phyloP scores from a whole-genome alignment of 2,888 invertebrate genomes.

The Macrophya annulata region DNA sequence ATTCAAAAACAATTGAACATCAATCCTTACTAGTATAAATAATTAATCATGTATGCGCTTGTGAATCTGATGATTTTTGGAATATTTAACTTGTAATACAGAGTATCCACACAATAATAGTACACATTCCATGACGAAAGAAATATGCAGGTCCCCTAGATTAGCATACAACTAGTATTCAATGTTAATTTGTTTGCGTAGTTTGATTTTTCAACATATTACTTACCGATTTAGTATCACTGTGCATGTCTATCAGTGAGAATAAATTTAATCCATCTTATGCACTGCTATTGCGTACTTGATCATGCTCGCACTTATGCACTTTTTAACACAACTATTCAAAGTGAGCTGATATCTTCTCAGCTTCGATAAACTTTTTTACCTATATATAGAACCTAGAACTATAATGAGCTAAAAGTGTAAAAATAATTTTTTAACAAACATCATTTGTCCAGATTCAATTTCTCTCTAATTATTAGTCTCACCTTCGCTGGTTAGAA shows the following conservation, averaged over 20 bases:
- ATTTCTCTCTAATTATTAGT: not conserved
- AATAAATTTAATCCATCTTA: conserved; percentile 22
- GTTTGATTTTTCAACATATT: not conserved
- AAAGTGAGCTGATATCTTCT: not conserved
- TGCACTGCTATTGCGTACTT: conserved; percentile 41
- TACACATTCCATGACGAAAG: not conserved
- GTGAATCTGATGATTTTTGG: not conserved
- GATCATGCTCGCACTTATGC: conserved; percentile 6
- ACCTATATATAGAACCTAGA: not conserved
- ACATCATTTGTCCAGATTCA: not conserved
- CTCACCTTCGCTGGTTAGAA: not conserved
- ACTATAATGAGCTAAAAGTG: not conserved
- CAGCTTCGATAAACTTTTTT: not conserved
- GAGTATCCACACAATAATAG: conserved; percentile 15
- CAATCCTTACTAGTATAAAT: not conserved
- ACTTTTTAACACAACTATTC: conserved; percentile 23
- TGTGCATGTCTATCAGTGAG: conserved; percentile 37
- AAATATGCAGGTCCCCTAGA: not conserved
- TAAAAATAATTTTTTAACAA: not conserved
- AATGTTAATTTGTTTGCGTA: not conserved
- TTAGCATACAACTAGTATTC: not conserved
- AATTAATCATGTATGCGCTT: conserved; percentile 10
- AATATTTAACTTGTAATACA: not conserved
- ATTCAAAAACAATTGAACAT: not conserved
- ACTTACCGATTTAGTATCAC: not conserved